phyloP scores from a whole-genome alignment of 2,797 vertebrate species.

The Diplodus sargus region DNA sequence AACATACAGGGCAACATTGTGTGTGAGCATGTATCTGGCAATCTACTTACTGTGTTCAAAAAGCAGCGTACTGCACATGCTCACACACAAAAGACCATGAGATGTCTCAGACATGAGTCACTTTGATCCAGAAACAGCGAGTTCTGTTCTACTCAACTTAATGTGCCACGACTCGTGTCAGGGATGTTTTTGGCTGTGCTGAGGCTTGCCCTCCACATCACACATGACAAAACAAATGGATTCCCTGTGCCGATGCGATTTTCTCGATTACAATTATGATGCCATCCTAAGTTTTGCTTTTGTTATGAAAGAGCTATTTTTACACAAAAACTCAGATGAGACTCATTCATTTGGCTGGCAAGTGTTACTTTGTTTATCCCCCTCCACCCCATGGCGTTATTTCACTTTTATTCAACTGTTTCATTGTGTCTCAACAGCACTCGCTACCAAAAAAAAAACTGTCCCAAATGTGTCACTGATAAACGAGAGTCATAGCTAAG shows the following conservation, averaged over 20 bases:
- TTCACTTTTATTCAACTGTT: slow-evolving; percentile 9
- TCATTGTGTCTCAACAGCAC: slow-evolving; percentile 9
- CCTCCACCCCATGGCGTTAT: neutral
- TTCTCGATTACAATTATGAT: slow-evolving; percentile 15
- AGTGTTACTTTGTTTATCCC: slow-evolving; percentile 21
- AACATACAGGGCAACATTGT: neutral
- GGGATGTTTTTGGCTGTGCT: slow-evolving; percentile 60
- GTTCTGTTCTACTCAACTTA: slow-evolving; percentile 56
- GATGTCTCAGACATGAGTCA: slow-evolving; percentile 73
- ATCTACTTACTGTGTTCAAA: neutral
- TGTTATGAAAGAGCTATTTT: slow-evolving; percentile 20
- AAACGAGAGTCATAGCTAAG: slow-evolving; percentile 60
- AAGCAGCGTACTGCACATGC: neutral
- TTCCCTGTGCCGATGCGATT: slow-evolving; percentile 12
- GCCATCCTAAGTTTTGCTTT: neutral
- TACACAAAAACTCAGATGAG: slow-evolving; percentile 28
- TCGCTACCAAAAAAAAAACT: slow-evolving; percentile 23
- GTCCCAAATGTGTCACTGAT: slow-evolving; percentile 71
- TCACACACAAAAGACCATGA: slow-evolving; percentile 19
- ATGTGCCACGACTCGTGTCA: slow-evolving; percentile 38
- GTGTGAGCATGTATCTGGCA: neutral
- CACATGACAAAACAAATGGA: slow-evolving; percentile 25
- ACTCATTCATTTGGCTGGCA: neutral
- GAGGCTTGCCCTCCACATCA: slow-evolving; percentile 44
- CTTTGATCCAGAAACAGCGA: slow-evolving; percentile 58